Percentiles rank a stretch among this genome's conserved stretches.
Evolutionary conservation across 2,113 vertebrate species (phyloP).

Genomic region (Calyptomena viridis): DNA sequence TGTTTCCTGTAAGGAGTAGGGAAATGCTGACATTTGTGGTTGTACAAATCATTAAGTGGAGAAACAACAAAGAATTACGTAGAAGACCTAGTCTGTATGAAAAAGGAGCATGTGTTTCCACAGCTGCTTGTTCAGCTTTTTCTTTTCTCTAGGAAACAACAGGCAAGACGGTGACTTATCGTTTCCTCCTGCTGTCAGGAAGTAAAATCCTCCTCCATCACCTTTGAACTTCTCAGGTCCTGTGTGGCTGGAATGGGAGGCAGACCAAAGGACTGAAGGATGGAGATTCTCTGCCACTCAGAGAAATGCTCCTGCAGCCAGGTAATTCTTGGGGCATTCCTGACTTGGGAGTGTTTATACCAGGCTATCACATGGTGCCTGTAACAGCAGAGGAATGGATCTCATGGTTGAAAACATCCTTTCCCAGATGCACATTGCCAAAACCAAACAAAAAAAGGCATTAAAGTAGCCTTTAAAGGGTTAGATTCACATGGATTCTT

Average conservation of each 20-base stretch:
- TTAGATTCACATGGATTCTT: background rate
- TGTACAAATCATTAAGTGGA: background rate
- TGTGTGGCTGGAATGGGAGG: background rate
- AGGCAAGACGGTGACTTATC: background rate
- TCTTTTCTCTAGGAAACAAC: background rate
- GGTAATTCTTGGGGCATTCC: background rate
- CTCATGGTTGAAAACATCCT: background rate
- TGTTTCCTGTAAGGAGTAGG: constrained; percentile 36
- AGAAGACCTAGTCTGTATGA: background rate
- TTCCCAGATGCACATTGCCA: background rate
- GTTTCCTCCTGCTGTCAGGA: constrained; percentile 15
- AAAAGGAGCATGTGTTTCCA: background rate
- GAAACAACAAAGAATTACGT: background rate
- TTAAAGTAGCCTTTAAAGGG: background rate
- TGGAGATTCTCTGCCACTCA: background rate
- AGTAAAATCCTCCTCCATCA: background rate
- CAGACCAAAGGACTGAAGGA: background rate
- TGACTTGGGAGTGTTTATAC: background rate
- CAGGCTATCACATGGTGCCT: background rate
- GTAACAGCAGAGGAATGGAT: background rate
- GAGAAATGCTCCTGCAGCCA: background rate
- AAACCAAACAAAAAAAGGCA: background rate
- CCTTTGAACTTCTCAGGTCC: background rate
- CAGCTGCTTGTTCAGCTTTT: background rate
- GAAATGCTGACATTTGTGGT: background rate